Conservation (phyloP, 2,113 vertebrate genomes). For the Toxotes chatareus region DNA sequence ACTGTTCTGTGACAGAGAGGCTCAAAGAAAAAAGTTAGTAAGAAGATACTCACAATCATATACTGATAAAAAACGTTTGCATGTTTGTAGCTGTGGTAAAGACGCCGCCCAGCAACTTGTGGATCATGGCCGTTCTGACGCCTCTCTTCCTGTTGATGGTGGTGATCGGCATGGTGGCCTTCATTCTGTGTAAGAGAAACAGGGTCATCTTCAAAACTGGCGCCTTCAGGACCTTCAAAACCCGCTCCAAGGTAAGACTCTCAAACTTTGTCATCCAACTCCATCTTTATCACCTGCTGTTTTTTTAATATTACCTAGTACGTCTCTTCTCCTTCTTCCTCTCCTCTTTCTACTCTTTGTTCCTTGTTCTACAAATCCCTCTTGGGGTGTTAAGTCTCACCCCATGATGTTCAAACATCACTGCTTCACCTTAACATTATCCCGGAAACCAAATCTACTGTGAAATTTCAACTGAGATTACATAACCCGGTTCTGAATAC, state of each 20-base stretch:
- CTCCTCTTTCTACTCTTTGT: not conserved
- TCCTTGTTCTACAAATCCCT: not conserved
- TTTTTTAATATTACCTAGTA: not conserved
- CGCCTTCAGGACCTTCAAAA: conserved; percentile 92
- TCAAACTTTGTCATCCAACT: not conserved
- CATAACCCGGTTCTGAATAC: conserved; percentile 7
- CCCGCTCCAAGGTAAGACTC: conserved; percentile 90
- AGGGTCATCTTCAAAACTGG: conserved; percentile 94
- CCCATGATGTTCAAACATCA: not conserved
- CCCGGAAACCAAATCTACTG: conserved; percentile 10
- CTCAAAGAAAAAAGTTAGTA: conserved; percentile 1
- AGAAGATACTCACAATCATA: not conserved
- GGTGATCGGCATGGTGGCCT: conserved; percentile 94
- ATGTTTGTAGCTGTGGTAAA: conserved; percentile 92
- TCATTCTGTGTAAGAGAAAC: conserved; percentile 95
- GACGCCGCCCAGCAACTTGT: conserved; percentile 94
- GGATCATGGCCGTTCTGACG: conserved; percentile 96
- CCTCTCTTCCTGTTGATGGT: conserved; percentile 93
- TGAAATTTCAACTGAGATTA: conserved; percentile 8
- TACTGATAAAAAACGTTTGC: conserved; percentile 8
- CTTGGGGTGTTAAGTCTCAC: not conserved
- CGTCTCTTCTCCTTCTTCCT: not conserved
- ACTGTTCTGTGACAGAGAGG: conserved; percentile 8
- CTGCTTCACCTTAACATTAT: not conserved
- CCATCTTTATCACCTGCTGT: not conserved